These are phyloP conservation scores for Drosophila leonis DNA, from an alignment of 2,888 invertebrate genomes.

Conservation along the genomic window DNA sequence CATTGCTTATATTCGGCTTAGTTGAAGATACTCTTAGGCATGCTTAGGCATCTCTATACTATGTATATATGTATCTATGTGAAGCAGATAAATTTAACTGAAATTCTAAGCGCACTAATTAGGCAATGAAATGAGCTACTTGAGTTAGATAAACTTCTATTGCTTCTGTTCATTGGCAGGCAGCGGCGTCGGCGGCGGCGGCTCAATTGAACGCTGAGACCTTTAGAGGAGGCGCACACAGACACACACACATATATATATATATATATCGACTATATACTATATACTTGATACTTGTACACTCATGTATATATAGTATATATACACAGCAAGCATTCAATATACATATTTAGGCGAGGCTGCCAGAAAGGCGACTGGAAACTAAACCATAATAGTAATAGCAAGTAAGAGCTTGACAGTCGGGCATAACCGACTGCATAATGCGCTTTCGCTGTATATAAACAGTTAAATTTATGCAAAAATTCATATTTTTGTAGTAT, in stretches of 20 bases:
- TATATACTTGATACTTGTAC: conserved; percentile 11
- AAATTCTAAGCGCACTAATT: conserved; percentile 21
- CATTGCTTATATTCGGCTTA: conserved; percentile 3
- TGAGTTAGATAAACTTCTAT: conserved; percentile 12
- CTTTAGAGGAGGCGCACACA: conserved; percentile 8
- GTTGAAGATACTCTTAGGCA: neutral
- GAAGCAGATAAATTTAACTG: conserved; percentile 9
- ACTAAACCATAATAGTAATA: conserved; percentile 7
- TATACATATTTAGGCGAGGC: conserved; percentile 8
- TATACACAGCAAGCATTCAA: neutral
- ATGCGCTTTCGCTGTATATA: neutral
- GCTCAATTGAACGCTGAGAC: conserved; percentile 50
- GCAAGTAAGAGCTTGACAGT: neutral
- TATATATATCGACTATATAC: neutral
- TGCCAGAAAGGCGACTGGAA: conserved; percentile 15
- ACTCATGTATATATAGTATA: neutral
- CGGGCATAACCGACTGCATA: neutral
- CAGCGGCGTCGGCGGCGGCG: conserved; percentile 6
- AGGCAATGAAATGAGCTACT: conserved; percentile 12
- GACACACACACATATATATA: neutral
- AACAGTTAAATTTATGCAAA: neutral
- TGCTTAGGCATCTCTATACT: too few species aligned
- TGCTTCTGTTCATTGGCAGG: conserved; percentile 10
- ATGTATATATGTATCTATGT: neutral
- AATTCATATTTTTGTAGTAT: neutral